A percentile compares a stretch with the other conserved stretches of the same genome.
Conservation (phyloP, 2,888 invertebrate species). For the Cephus spinipes region DNA sequence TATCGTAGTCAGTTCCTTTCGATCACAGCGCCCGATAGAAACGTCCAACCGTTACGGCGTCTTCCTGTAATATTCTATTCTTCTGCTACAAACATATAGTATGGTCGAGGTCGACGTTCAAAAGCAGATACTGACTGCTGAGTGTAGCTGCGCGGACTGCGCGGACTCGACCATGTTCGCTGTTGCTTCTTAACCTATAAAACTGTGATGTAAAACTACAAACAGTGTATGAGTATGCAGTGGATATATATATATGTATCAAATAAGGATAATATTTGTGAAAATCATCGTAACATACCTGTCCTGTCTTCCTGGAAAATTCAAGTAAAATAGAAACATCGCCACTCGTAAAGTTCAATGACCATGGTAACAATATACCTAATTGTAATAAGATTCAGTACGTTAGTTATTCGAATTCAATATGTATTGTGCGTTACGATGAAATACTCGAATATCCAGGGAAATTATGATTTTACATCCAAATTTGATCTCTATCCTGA, state of each 20-base stretch:
- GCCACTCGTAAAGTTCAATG: neutral
- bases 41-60: neutral
- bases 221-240: neutral
- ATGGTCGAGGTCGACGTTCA: neutral
- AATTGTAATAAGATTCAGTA: neutral
- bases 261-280: neutral
- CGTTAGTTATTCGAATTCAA: neutral
- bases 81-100: neutral
- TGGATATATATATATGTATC: neutral
- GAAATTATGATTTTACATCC: no score
- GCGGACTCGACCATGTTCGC: neutral
- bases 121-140: neutral
- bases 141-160: neutral
- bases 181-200: neutral
- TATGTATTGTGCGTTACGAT: neutral
- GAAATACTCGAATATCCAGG: neutral
- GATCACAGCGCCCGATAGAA: neutral
- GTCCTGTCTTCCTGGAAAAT: neutral
- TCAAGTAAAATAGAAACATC: neutral
- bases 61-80: neutral
- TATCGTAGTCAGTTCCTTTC: neutral
- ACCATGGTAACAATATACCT: neutral
- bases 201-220: neutral
- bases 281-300: neutral
- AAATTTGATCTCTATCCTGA: no score